These are phyloP conservation scores for Drosophila chauvacae DNA, from an alignment of 1,140 invertebrate species.

Conservation along the genomic window DNA sequence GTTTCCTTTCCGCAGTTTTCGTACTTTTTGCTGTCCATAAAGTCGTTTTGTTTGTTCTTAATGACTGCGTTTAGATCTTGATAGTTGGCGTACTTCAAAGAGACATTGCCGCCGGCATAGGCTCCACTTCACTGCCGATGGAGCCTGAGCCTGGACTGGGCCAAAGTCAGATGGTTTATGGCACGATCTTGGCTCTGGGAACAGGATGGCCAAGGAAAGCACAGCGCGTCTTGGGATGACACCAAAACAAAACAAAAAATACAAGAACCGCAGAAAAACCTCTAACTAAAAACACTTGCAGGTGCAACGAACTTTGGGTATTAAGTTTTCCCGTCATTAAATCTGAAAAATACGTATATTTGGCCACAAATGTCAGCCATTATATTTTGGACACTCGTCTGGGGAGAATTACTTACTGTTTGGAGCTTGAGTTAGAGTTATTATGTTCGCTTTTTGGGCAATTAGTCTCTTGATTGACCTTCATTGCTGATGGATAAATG, in stretches of 20 bases:
- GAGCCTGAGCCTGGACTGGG: conserved; percentile 5
- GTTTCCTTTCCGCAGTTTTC: conserved; percentile 50
- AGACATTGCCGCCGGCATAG: conserved; percentile 68
- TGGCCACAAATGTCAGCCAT: conserved; percentile 30
- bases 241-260: not conserved
- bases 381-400: conserved; percentile 5
- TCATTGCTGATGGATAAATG: not conserved
- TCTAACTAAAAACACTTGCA: conserved; percentile 19
- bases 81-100: conserved; percentile 81
- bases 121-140: conserved; percentile 5
- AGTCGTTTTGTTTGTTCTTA: conserved; percentile 83
- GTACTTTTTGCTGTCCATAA: conserved; percentile 80
- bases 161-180: conserved; percentile 15
- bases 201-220: conserved; percentile 25
- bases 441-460: not conserved
- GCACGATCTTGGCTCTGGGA: conserved; percentile 31
- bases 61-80: conserved; percentile 83
- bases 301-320: conserved; percentile 29
- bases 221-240: conserved; percentile 1
- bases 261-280: conserved; percentile 26
- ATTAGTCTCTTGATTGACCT: not conserved
- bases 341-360: conserved; percentile 21
- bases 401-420: conserved; percentile 18
- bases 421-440: conserved; percentile 10
- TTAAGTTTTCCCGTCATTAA: conserved; percentile 29